A percentile compares a stretch with the other conserved stretches of the same genome.
Conservation (phyloP, 1,140 invertebrate genomes). For the Ostrea denselamellosa region DNA sequence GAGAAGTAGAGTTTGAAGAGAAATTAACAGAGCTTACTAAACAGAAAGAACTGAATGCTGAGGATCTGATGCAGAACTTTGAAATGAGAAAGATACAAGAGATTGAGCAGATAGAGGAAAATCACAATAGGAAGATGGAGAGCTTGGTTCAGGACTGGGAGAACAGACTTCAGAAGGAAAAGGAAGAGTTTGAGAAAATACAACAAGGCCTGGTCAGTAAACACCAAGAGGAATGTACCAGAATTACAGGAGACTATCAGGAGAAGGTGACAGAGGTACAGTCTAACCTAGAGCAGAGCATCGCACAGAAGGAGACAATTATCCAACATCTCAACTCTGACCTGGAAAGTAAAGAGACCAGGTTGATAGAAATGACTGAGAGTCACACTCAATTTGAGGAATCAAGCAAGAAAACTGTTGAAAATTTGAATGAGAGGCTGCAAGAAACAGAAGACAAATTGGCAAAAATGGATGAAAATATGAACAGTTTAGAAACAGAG, state of each 20-base stretch:
- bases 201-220: neutral
- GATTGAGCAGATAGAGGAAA: slow-evolving; percentile 61
- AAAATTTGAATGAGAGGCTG: neutral
- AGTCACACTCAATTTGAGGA: neutral
- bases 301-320: slow-evolving; percentile 57
- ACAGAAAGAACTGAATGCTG: slow-evolving; percentile 66
- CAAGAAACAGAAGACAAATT: slow-evolving; percentile 34
- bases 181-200: slow-evolving; percentile 55
- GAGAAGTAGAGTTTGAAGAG: slow-evolving; percentile 70
- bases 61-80: slow-evolving; percentile 63
- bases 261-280: slow-evolving; percentile 46
- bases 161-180: slow-evolving; percentile 52
- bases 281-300: slow-evolving; percentile 16
- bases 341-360: neutral
- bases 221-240: slow-evolving; percentile 56
- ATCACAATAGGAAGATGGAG: slow-evolving; percentile 57
- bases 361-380: slow-evolving; percentile 30
- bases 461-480: slow-evolving; percentile 43
- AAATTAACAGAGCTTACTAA: slow-evolving; percentile 63
- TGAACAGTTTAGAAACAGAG: slow-evolving; percentile 48
- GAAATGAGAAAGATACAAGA: slow-evolving; percentile 66
- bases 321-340: slow-evolving; percentile 46
- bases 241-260: slow-evolving; percentile 59
- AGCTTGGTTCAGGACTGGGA: slow-evolving; percentile 51
- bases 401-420: neutral